phyloP scores from a whole-genome alignment of 2,797 vertebrate genomes.

The Micropoecilia bifurca region DNA sequence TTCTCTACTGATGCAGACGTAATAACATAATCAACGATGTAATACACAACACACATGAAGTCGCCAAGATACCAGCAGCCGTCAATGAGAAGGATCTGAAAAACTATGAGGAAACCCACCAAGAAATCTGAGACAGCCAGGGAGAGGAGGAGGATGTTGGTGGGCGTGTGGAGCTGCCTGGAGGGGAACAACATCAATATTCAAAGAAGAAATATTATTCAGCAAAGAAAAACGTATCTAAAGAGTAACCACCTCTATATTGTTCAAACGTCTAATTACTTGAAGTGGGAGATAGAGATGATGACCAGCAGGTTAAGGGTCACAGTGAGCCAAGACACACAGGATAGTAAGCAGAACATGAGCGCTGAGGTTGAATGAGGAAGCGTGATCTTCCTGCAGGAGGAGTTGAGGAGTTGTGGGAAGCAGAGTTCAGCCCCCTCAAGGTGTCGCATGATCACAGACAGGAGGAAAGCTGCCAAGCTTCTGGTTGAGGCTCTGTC shows the following conservation, averaged over 20 bases:
- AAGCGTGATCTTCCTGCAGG: neutral
- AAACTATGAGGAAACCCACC: slow-evolving; percentile 47
- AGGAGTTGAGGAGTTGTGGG: neutral
- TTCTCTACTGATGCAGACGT: slow-evolving; percentile 26
- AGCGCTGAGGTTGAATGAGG: slow-evolving; percentile 1
- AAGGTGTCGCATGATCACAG: neutral
- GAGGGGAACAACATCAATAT: neutral
- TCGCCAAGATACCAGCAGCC: slow-evolving; percentile 62
- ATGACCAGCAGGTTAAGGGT: slow-evolving; percentile 23
- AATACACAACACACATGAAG: slow-evolving; percentile 30
- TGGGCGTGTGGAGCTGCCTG: slow-evolving; percentile 63
- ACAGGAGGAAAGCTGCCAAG: neutral
- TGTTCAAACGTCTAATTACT: slow-evolving; percentile 7
- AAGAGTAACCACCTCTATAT: too few relatives aligned
- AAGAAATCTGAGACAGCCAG: slow-evolving; percentile 58
- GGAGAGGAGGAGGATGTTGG: slow-evolving; percentile 61
- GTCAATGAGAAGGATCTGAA: slow-evolving; percentile 41
- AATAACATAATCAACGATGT: slow-evolving; percentile 24
- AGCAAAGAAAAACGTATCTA: too few relatives aligned
- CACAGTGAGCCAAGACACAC: slow-evolving; percentile 15
- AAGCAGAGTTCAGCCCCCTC: slow-evolving; percentile 17
- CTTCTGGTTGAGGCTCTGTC: neutral
- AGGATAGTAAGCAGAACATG: neutral
- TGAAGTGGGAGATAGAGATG: slow-evolving; percentile 22
- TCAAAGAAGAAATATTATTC: too few relatives aligned